Evolutionary conservation across 2,113 vertebrate species (phyloP).

Genomic region (Octodon degus): DNA sequence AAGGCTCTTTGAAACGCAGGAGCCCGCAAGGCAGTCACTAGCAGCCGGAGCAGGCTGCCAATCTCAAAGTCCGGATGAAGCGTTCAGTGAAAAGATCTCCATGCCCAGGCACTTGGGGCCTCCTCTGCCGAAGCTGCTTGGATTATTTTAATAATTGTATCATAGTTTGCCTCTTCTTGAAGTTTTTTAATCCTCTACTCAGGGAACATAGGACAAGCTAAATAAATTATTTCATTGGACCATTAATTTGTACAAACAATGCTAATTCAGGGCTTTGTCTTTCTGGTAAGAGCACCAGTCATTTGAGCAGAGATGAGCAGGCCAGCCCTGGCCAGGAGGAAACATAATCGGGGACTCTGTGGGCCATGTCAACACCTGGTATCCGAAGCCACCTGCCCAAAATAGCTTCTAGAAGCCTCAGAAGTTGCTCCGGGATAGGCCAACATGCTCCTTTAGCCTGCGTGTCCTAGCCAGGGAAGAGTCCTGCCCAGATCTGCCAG

Average conservation of each 20-base stretch:
- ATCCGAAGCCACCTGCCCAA: background rate
- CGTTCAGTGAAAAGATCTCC: slow-evolving; percentile 65
- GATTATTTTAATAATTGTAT: slow-evolving; percentile 20
- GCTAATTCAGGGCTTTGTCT: background rate
- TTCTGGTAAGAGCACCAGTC: background rate
- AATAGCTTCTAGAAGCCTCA: slow-evolving; percentile 7
- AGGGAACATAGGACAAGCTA: slow-evolving; percentile 29
- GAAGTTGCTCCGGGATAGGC: background rate
- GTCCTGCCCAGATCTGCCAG: rapidly evolving
- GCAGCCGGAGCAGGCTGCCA: slow-evolving; percentile 45
- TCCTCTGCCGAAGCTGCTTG: slow-evolving; percentile 34
- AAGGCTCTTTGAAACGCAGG: slow-evolving; percentile 45
- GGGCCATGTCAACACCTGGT: background rate
- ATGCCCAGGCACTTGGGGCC: background rate
- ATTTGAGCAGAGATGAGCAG: background rate
- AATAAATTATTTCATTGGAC: slow-evolving; percentile 40
- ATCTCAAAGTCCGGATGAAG: slow-evolving; percentile 74
- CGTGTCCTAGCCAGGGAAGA: background rate
- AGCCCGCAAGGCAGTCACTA: slow-evolving; percentile 58
- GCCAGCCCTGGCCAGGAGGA: background rate
- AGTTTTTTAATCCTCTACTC: slow-evolving; percentile 39
- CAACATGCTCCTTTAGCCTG: background rate
- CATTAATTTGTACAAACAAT: slow-evolving; percentile 54
- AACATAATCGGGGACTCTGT: background rate
- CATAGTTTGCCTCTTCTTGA: background rate